These are phyloP conservation scores for Conomelus anceps DNA, from an alignment of 2,888 invertebrate species.

Conservation along the genomic window DNA sequence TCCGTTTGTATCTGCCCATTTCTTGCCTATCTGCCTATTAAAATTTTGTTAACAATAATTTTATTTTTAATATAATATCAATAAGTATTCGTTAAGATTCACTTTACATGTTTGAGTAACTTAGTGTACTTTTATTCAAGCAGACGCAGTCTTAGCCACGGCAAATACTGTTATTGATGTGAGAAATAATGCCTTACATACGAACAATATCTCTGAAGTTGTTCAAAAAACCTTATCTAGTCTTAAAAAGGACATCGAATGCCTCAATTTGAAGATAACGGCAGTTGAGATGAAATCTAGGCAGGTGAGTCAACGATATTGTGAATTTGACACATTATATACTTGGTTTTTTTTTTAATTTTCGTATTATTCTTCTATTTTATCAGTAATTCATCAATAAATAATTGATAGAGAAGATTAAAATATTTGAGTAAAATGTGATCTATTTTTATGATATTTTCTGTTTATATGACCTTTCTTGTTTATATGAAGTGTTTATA, in stretches of 20 bases:
- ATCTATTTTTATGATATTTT: no score
- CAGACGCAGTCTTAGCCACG: not conserved
- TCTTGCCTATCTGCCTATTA: no score
- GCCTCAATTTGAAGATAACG: not conserved
- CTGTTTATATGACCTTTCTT: no score
- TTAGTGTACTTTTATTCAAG: not conserved
- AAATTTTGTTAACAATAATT: no score
- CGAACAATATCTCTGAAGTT: not conserved
- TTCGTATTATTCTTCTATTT: no score
- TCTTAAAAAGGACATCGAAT: not conserved
- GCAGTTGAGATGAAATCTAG: not conserved
- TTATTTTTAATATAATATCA: not conserved
- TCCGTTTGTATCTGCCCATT: no score
- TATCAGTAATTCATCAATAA: no score
- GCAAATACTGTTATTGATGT: not conserved
- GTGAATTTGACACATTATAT: no score
- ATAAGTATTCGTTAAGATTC: not conserved
- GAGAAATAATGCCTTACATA: not conserved
- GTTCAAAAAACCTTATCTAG: conserved; percentile 3
- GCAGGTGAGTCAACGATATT: not conserved
- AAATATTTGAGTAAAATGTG: no score
- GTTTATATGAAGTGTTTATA: no score
- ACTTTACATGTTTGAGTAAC: not conserved
- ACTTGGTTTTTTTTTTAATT: no score
- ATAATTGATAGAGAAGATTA: no score